phyloP scores from a whole-genome alignment of 2,888 invertebrate species.

The Melanchra persicariae region DNA sequence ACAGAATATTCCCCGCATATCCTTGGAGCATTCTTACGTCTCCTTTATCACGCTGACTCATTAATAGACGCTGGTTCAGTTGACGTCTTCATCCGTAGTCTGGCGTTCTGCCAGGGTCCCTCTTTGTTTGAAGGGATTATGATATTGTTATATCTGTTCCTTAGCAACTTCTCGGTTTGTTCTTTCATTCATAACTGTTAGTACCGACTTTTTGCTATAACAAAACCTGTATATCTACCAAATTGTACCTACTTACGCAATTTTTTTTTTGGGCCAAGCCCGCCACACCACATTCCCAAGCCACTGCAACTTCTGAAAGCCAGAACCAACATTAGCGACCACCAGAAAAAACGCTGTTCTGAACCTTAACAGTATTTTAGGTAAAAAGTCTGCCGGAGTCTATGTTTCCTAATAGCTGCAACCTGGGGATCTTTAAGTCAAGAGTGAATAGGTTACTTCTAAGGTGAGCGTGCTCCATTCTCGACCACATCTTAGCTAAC shows the following conservation, averaged over 20 bases:
- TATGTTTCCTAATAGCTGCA: background rate
- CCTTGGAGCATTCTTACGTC: conserved; percentile 43
- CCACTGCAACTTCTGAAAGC: no score
- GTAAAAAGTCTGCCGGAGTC: no score
- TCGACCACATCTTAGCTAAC: no score
- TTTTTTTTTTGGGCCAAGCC: no score
- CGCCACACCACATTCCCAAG: no score
- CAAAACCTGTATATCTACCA: no score
- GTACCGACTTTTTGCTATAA: background rate
- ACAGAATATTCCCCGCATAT: conserved; percentile 24
- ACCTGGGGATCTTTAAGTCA: background rate
- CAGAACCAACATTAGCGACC: no score
- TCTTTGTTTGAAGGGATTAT: conserved; percentile 49
- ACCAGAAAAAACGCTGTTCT: no score
- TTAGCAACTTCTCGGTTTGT: conserved; percentile 18
- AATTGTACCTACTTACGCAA: no score
- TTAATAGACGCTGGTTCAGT: conserved; percentile 3
- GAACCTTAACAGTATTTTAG: no score
- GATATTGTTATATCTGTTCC: conserved; percentile 7
- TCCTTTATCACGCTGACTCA: conserved; percentile 36
- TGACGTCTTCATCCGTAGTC: conserved; percentile 25
- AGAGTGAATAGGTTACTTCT: background rate
- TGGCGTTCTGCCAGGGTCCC: conserved; percentile 48
- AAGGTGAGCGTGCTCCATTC: no score
- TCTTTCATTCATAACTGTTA: conserved; percentile 33